Evolutionary conservation across 2,888 invertebrate genomes (phyloP), one percentile per base, ranked within the genome.

Genomic region (Diarsia brunnea): DNA sequence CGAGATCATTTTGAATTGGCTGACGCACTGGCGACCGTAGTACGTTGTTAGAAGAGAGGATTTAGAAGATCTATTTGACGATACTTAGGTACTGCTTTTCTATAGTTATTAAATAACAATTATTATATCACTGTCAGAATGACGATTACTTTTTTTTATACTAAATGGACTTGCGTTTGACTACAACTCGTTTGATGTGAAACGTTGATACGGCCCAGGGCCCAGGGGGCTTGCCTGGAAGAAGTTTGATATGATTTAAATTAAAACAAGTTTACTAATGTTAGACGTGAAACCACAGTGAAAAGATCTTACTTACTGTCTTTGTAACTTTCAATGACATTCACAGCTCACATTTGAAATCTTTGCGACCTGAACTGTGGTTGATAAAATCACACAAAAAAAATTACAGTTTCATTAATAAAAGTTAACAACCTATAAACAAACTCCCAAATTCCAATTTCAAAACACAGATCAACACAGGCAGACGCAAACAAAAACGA

Each of bases 401-500:
- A 24, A 14, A 19, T 10, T 27, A 60, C 7, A 27, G 24, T 7
- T 51, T 21, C 4, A 68, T 43, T n/a, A n/a, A n/a, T n/a, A n/a
- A 16, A 31, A 19, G 19, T 72, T 45, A 2, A 14, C 5, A 5
- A n/a, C 31, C n/a, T 10, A 10, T 24, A 31, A 38, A 63, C 14
- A 4, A n/a, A 45, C 8, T 51, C 43, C 27, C n/a, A 55, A 51
- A 76, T 58, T 14, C 16, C 19, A 27, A 27, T 38, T 31, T 21
- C 19, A 53, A 11, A 61, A 69, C 24, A 31, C 21, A 51, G 14
- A 75, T 21, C 4, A 0, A 65, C 4, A 21, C 24, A 12, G 69
- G 51, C 47, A 69, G 0, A 65, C 4, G 21, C n/a, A 10, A 75
- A 55, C 47, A 69, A 69, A 53, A 79, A 76, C 69, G 69, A 58